phyloP scores from a whole-genome alignment of 2,888 invertebrate genomes.

The Physocephala rufipes region DNA sequence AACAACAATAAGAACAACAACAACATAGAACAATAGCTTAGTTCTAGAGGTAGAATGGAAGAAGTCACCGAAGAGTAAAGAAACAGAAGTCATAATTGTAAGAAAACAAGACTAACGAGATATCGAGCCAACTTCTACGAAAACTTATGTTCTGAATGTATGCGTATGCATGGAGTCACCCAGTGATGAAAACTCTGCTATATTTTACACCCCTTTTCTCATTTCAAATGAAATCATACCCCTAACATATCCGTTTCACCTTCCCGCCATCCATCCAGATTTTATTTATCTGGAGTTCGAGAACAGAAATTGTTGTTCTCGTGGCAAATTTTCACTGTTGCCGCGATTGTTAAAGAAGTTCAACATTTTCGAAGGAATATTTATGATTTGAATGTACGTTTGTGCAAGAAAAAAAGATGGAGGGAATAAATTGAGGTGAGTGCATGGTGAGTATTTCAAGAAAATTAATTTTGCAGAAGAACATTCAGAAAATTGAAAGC shows the following conservation, averaged over 20 bases:
- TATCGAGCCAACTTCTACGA: slow-evolving; percentile 42
- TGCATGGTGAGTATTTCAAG: background rate
- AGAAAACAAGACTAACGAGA: slow-evolving; percentile 50
- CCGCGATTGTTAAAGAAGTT: background rate
- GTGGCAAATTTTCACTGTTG: background rate
- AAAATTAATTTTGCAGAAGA: too few species aligned
- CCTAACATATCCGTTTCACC: too few species aligned
- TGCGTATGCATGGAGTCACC: slow-evolving; percentile 25
- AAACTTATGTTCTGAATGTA: slow-evolving; percentile 38
- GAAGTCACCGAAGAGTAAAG: slow-evolving; percentile 24
- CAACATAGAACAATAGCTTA: slow-evolving; percentile 31
- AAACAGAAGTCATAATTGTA: slow-evolving; percentile 58
- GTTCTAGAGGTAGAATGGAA: slow-evolving; percentile 38
- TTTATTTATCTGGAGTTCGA: background rate
- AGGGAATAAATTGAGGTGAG: slow-evolving; percentile 22
- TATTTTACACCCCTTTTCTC: too few species aligned
- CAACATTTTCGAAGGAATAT: slow-evolving; percentile 46
- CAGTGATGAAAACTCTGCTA: too few species aligned
- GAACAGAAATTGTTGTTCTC: slow-evolving; percentile 39
- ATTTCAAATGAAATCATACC: slow-evolving; percentile 17
- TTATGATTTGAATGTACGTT: slow-evolving; percentile 51
- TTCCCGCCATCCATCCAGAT: too few species aligned
- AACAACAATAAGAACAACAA: slow-evolving; percentile 55
- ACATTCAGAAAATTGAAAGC: too few species aligned
- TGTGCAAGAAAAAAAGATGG: slow-evolving; percentile 45